Evolutionary conservation across 2,888 invertebrate genomes (phyloP).

Genomic region (Minunthozetes semirufus): DNA sequence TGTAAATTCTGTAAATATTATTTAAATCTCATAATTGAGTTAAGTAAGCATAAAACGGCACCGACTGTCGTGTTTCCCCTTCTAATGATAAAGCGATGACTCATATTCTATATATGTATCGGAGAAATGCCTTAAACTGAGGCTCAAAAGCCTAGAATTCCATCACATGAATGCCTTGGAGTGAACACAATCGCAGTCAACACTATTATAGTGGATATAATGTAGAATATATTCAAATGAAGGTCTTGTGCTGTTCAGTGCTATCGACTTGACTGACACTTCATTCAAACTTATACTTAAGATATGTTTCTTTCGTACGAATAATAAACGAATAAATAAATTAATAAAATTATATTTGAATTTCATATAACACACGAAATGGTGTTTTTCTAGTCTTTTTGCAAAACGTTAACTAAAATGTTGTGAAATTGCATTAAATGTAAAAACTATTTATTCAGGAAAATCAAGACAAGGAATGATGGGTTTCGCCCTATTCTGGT

Average conservation of each 20-base stretch:
- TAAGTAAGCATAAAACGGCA: not conserved
- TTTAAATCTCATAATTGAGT: not conserved
- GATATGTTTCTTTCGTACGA: not conserved
- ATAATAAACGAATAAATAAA: too few species aligned
- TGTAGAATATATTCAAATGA: too few species aligned
- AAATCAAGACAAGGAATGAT: not conserved
- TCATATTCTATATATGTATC: constrained; percentile 23
- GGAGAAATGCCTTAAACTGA: not conserved
- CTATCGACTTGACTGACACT: too few species aligned
- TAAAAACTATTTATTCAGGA: not conserved
- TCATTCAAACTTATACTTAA: not conserved
- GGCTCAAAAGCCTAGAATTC: not conserved
- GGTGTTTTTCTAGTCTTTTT: not conserved
- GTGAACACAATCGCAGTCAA: too few species aligned
- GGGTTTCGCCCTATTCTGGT: constrained; percentile 3
- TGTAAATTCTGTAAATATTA: not conserved
- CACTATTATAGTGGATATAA: too few species aligned
- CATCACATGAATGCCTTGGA: not conserved
- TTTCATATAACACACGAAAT: not conserved
- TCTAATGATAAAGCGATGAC: constrained; percentile 21
- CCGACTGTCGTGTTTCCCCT: constrained; percentile 10
- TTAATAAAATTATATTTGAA: too few species aligned
- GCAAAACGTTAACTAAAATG: not conserved
- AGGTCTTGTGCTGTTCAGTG: too few species aligned
- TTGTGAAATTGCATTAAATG: not conserved